Conservation (phyloP, 1,140 invertebrate genomes). For the Cephus cinctus region DNA sequence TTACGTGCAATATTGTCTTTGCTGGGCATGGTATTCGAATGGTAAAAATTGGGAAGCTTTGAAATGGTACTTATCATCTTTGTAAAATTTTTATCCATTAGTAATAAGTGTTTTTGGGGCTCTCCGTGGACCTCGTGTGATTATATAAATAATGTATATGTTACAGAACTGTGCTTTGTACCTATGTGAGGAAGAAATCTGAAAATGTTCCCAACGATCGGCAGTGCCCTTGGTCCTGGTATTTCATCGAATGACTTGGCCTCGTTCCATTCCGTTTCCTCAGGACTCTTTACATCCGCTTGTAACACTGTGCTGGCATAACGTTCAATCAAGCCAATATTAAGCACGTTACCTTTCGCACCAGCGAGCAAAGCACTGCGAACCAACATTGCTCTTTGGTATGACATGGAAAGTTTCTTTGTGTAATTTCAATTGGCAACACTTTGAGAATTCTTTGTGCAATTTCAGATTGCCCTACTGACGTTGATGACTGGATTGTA, state of each 20-base stretch:
- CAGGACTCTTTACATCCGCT: not conserved
- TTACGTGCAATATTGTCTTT: not conserved
- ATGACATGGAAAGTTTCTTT: not conserved
- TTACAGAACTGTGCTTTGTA: conserved; percentile 37
- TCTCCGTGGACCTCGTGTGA: too few relatives aligned
- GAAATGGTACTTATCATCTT: not conserved
- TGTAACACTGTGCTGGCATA: not conserved
- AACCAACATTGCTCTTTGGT: not conserved
- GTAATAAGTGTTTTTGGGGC: conserved; percentile 1
- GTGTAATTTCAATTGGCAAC: not conserved
- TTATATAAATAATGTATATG: too few relatives aligned
- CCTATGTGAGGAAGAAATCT: conserved; percentile 60
- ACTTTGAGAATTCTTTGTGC: not conserved
- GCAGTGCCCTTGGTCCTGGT: conserved; percentile 53
- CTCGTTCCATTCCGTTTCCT: conserved; percentile 24
- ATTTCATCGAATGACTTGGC: conserved; percentile 50
- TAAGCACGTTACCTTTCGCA: not conserved
- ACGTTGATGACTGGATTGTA: too few relatives aligned
- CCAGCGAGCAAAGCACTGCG: not conserved
- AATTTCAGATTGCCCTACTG: not conserved
- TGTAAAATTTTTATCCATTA: not conserved
- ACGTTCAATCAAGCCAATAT: not conserved
- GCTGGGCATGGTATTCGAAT: too few relatives aligned
- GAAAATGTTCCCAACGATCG: conserved; percentile 51
- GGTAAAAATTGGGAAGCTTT: conserved; percentile 6